Evolutionary conservation across 1,140 invertebrate species (phyloP), one percentile per base, ranked within the genome.

Genomic region (Lerema accius): DNA sequence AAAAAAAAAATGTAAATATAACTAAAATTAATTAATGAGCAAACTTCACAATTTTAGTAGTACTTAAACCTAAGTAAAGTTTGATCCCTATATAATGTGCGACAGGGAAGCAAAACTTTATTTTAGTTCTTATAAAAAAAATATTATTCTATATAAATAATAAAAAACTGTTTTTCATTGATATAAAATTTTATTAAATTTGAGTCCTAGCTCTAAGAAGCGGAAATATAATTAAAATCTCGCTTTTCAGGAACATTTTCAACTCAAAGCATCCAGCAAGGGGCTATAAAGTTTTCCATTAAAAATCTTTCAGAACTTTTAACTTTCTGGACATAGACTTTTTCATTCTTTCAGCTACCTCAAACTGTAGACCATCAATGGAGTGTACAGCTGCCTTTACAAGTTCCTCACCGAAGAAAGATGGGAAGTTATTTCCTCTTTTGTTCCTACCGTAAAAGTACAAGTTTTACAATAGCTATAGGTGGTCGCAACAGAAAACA

Each of bases 351-450:
- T 39, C 11, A 69, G 73, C 62, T 70, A 69, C 35, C 35, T 37
- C 35, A 37, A 37, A 11, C n/a, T 37, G 35, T 32, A 7, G 3
- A 32, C 28, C 28, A 65, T 75, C 70, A 65, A 67, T 69, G 53
- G 61, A 73, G 73, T 63, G 67, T 69, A 75, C 64, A 61, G 69
- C 73, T 67, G 70, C 76, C 73, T 72, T 62, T 51, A 17, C 17
- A 49, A 61, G 58, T 65, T 65, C 65, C 59, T 61, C 46, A 26
- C 13, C 48, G 43, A 53, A 51, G 67, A 50, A 46, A 6, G 42
- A 51, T 60, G 55, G 56, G 73, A 71, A 86, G 75, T 84, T 83
- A 82, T 84, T 84, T 82, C 78, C 51, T 77, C 75, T 75, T 81
- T 84, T 86, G 81, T 86, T 80, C 67, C 66, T 69, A 64, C 67